Percentiles rank a stretch among this genome's conserved stretches.
Evolutionary conservation across 2,113 vertebrate species (phyloP).

Genomic region (Chlamydotis undulata): DNA sequence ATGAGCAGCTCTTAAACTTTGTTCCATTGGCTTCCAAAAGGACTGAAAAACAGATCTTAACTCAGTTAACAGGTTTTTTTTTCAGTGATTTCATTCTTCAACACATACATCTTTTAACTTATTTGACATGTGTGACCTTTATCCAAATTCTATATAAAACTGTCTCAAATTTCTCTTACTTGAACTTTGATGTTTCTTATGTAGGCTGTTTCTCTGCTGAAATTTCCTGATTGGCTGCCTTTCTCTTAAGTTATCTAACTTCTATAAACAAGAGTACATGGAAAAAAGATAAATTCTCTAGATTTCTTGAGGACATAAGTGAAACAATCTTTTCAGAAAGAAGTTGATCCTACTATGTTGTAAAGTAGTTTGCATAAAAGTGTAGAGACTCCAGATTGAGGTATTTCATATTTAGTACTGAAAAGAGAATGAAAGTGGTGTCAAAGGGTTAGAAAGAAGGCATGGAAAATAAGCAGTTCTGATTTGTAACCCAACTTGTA

Average conservation of each 20-base stretch:
- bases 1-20: not conserved
- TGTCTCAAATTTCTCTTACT: not conserved
- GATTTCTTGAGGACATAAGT: not conserved
- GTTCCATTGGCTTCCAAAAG: not conserved
- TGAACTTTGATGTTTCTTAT: not conserved
- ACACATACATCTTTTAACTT: not conserved
- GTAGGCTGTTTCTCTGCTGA: not conserved
- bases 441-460: not conserved
- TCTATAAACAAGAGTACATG: not conserved
- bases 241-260: not conserved
- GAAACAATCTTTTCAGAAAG: not conserved
- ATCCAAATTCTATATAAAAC: not conserved
- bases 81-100: not conserved
- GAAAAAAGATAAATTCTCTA: not conserved
- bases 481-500: not conserved
- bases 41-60: not conserved
- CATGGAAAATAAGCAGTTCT: not conserved
- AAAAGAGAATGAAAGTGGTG: not conserved
- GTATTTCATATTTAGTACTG: not conserved
- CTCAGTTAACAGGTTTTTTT: not conserved
- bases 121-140: not conserved
- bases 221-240: not conserved
- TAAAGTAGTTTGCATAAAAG: not conserved
- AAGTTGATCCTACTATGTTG: not conserved
- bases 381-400: not conserved